Evolutionary conservation across 2,113 vertebrate genomes (phyloP).

Genomic region (Vimba vimba): DNA sequence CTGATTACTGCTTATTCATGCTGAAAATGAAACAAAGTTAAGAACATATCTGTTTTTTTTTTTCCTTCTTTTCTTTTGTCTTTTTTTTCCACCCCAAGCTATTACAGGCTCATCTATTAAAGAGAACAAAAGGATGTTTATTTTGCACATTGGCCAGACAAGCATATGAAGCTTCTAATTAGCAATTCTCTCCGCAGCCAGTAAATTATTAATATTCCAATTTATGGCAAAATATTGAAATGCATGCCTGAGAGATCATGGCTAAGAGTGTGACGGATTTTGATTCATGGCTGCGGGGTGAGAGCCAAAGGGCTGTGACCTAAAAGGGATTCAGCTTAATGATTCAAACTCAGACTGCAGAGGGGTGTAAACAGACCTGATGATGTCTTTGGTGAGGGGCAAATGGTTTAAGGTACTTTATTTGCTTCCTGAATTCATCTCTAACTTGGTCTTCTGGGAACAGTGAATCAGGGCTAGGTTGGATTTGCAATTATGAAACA

Average conservation of each 20-base stretch:
- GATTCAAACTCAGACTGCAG: constrained; percentile 47
- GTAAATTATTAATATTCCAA: constrained; percentile 67
- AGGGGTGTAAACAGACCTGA: constrained; percentile 38
- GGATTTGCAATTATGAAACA: not conserved
- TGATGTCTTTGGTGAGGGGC: constrained; percentile 32
- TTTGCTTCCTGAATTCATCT: constrained; percentile 12
- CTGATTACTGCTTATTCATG: constrained; percentile 18
- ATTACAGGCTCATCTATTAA: constrained; percentile 42
- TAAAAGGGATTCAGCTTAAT: constrained; percentile 46
- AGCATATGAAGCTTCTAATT: constrained; percentile 58
- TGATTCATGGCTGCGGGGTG: constrained; percentile 60
- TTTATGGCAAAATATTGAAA: constrained; percentile 60
- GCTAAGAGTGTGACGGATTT: constrained; percentile 53
- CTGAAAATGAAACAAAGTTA: not conserved
- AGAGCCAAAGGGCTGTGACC: constrained; percentile 45
- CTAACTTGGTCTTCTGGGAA: constrained; percentile 17
- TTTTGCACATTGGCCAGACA: constrained; percentile 45
- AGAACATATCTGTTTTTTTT: not conserved
- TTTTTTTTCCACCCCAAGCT: constrained; percentile 29
- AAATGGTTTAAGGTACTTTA: constrained; percentile 42
- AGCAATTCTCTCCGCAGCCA: constrained; percentile 45
- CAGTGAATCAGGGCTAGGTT: not conserved
- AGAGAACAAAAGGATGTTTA: constrained; percentile 59
- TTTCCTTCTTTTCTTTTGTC: not conserved
- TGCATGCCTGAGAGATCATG: constrained; percentile 58